Evolutionary conservation across 2,888 invertebrate genomes (phyloP).

Genomic region (Diploptera punctata): DNA sequence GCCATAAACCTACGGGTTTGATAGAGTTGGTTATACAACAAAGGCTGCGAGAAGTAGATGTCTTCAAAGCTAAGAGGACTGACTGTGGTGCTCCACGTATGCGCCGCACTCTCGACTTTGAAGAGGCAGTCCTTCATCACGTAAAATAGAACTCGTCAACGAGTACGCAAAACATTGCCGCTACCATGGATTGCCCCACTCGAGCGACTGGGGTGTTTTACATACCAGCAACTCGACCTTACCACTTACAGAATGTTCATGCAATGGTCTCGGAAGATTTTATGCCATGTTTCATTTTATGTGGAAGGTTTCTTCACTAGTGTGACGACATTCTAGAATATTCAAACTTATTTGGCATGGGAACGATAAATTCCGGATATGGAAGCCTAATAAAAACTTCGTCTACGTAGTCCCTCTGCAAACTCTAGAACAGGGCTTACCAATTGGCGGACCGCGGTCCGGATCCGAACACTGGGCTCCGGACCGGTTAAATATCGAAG

Average conservation of each 20-base stretch:
- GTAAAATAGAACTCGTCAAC: no score
- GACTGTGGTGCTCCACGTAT: slow-evolving; percentile 10
- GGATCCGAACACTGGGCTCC: no score
- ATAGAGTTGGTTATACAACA: no score
- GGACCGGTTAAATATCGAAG: no score
- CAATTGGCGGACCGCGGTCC: no score
- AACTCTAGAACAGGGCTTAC: no score
- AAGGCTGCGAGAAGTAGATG: neutral
- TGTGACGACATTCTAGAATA: neutral
- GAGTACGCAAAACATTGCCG: slow-evolving; percentile 11
- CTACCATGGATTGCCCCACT: neutral
- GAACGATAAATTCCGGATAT: no score
- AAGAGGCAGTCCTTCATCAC: slow-evolving; percentile 16
- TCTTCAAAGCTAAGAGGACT: neutral
- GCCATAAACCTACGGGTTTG: no score
- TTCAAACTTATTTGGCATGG: no score
- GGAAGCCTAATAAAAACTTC: no score
- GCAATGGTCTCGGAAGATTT: neutral
- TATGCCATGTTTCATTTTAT: neutral
- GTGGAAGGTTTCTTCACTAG: neutral
- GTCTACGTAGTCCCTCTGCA: no score
- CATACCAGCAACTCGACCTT: neutral
- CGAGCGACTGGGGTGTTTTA: neutral
- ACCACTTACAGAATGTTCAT: neutral
- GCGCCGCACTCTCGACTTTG: slow-evolving; percentile 14